phyloP scores from a whole-genome alignment of 2,113 vertebrate species.

The Neodontobutis hainanensis region DNA sequence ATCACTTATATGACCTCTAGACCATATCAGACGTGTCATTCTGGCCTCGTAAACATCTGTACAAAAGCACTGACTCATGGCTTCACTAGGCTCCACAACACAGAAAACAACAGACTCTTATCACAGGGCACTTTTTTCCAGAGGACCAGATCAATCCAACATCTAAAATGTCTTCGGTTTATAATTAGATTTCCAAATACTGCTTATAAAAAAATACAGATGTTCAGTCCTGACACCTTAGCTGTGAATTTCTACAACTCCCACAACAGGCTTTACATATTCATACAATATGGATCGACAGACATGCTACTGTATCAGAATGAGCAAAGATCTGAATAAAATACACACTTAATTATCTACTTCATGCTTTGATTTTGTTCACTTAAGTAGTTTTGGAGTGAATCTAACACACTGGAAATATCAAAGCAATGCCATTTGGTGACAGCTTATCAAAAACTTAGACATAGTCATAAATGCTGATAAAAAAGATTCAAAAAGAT shows the following conservation, averaged over 20 bases:
- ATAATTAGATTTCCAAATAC: not conserved
- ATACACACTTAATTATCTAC: slow-evolving; percentile 12
- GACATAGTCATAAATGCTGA: not conserved
- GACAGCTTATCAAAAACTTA: slow-evolving; percentile 17
- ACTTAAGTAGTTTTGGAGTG: slow-evolving; percentile 7
- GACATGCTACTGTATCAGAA: not conserved
- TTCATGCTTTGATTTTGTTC: slow-evolving; percentile 21
- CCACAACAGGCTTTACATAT: slow-evolving; percentile 17
- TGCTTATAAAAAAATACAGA: not conserved
- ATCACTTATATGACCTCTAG: slow-evolving; percentile 60
- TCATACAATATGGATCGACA: slow-evolving; percentile 13
- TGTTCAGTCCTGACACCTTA: slow-evolving; percentile 21
- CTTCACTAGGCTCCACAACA: not conserved
- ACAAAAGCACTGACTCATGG: slow-evolving; percentile 46
- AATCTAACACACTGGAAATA: not conserved
- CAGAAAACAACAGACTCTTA: not conserved
- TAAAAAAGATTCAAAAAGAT: slow-evolving; percentile 5
- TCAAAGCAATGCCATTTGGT: not conserved
- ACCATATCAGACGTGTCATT: slow-evolving; percentile 49
- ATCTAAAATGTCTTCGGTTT: slow-evolving; percentile 2
- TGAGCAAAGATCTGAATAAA: slow-evolving; percentile 12
- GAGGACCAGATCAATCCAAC: not conserved
- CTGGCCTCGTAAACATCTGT: slow-evolving; percentile 48
- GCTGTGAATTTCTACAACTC: slow-evolving; percentile 25
- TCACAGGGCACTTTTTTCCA: not conserved